Evolutionary conservation across 2,113 vertebrate species (phyloP).

Genomic region (Sitta europaea): DNA sequence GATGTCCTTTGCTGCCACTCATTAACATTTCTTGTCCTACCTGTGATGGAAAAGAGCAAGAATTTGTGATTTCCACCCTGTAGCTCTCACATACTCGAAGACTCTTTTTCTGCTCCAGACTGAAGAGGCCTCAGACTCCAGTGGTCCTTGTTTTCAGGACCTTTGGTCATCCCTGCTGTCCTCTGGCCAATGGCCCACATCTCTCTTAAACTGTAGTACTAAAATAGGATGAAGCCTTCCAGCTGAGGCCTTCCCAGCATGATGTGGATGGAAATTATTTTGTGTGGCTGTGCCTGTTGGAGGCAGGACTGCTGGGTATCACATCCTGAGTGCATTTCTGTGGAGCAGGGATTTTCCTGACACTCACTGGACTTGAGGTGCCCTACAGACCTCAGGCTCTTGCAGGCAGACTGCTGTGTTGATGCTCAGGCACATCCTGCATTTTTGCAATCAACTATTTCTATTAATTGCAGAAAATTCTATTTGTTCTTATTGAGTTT

Average conservation of each 20-base stretch:
- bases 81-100: background rate
- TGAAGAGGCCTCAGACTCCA: background rate
- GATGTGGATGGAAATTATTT: background rate
- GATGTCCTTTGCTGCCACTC: background rate
- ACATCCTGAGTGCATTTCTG: background rate
- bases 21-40: background rate
- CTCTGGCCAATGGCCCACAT: background rate
- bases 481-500: background rate
- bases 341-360: background rate
- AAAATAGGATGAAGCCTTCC: background rate
- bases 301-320: background rate
- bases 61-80: background rate
- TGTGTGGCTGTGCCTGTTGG: rapidly evolving
- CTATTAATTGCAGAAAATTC: background rate
- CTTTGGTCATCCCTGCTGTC: background rate
- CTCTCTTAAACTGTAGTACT: background rate
- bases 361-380: background rate
- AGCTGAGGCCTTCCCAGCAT: background rate
- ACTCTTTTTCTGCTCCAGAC: background rate
- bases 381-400: background rate
- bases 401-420: background rate
- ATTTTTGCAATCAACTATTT: background rate
- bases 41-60: background rate
- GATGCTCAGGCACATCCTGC: background rate
- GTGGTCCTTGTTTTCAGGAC: background rate